Evolutionary conservation across 2,797 vertebrate genomes (phyloP).

Genomic region (Hapalemur alaotrensis): DNA sequence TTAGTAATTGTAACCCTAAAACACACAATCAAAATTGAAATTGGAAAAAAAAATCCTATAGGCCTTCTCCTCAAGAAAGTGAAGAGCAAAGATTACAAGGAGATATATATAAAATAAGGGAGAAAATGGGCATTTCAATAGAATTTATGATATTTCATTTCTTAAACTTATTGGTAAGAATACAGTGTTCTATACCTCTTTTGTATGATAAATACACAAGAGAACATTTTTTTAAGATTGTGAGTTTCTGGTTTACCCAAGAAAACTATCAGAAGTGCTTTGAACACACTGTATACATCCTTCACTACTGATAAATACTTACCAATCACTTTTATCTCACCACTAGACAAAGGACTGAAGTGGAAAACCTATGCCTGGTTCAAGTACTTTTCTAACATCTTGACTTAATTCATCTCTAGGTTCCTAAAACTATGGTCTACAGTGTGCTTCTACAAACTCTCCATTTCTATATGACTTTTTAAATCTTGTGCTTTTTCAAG

Average conservation of each 20-base stretch:
- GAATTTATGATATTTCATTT: slow-evolving; percentile 9
- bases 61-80: neutral
- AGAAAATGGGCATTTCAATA: slow-evolving; percentile 2
- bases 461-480: neutral
- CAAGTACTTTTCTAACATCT: neutral
- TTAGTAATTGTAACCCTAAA: neutral
- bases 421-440: neutral
- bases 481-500: neutral
- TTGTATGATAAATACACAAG: neutral
- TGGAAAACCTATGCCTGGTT: neutral
- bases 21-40: neutral
- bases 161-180: neutral
- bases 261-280: neutral
- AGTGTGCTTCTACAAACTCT: neutral
- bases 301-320: neutral
- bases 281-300: neutral
- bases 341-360: neutral
- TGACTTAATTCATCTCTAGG: neutral
- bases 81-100: slow-evolving; percentile 19
- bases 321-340: neutral
- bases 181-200: neutral
- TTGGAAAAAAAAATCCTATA: neutral
- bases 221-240: neutral
- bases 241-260: slow-evolving; percentile 23
- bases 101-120: neutral